These are phyloP conservation scores for Cyclophora albipunctata DNA, from an alignment of 2,888 invertebrate species.

Conservation along the genomic window DNA sequence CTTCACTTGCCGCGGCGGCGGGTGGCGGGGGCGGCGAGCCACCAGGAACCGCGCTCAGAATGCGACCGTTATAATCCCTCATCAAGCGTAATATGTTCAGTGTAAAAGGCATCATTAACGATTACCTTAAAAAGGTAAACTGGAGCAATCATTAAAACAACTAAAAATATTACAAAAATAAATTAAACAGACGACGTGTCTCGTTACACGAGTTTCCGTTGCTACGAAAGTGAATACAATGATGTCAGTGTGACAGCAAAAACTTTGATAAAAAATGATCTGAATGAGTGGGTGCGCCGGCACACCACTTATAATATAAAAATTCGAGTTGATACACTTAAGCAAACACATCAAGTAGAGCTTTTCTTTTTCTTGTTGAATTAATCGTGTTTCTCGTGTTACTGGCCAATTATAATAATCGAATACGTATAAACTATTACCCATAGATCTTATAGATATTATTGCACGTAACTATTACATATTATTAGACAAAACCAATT, in stretches of 20 bases:
- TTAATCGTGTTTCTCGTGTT: slow-evolving; percentile 9
- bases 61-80: slow-evolving; percentile 67
- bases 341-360: slow-evolving; percentile 39
- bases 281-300: slow-evolving; percentile 52
- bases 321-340: slow-evolving; percentile 28
- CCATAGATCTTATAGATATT: too few relatives aligned
- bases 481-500: too few relatives aligned
- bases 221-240: slow-evolving; percentile 70
- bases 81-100: slow-evolving; percentile 60
- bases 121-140: slow-evolving; percentile 70
- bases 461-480: too few relatives aligned
- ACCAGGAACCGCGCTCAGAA: slow-evolving; percentile 44
- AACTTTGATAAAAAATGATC: slow-evolving; percentile 57
- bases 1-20: slow-evolving; percentile 56
- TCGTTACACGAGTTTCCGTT: slow-evolving; percentile 70
- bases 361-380: slow-evolving; percentile 24
- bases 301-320: slow-evolving; percentile 42
- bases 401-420: too few relatives aligned
- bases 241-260: slow-evolving; percentile 61
- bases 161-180: slow-evolving; percentile 67
- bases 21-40: slow-evolving; percentile 26
- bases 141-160: slow-evolving; percentile 70
- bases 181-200: slow-evolving; percentile 56
- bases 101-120: slow-evolving; percentile 72
- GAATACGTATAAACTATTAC: too few relatives aligned